Percentiles rank a stretch among this genome's conserved stretches.
phyloP scores from a whole-genome alignment of 1,140 invertebrate species.

The Eriosoma lanigerum region DNA sequence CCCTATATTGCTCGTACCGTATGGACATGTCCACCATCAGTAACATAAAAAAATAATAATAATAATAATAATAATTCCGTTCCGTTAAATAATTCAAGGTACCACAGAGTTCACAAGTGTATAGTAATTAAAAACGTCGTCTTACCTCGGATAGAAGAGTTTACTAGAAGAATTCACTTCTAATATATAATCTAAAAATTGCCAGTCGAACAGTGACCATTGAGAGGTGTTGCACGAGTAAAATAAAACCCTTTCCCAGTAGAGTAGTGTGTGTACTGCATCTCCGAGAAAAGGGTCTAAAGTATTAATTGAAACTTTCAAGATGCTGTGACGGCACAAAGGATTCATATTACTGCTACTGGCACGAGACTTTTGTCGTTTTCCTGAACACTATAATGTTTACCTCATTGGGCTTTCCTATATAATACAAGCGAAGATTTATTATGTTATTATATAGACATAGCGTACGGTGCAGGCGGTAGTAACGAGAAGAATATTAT shows the following conservation, averaged over 20 bases:
- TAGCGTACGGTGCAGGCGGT: not conserved
- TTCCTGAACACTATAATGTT: not conserved
- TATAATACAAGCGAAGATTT: not conserved
- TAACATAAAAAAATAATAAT: too few relatives aligned
- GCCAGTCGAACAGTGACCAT: not conserved
- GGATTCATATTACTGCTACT: not conserved
- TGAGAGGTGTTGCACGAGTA: slow-evolving; percentile 7
- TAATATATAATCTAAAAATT: not conserved
- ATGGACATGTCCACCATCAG: not conserved
- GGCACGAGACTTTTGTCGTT: slow-evolving; percentile 4
- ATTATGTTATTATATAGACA: not conserved
- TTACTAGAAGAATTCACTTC: not conserved
- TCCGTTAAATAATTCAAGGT: slow-evolving; percentile 47
- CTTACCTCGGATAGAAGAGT: not conserved
- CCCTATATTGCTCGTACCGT: not conserved
- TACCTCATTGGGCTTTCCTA: slow-evolving; percentile 9
- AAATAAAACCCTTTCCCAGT: not conserved
- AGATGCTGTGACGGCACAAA: slow-evolving; percentile 24
- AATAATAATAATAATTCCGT: too few relatives aligned
- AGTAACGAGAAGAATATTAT: slow-evolving; percentile 4
- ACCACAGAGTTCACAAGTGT: not conserved
- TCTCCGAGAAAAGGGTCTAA: slow-evolving; percentile 45
- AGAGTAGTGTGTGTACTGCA: not conserved
- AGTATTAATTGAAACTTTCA: slow-evolving; percentile 53
- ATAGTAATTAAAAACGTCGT: slow-evolving; percentile 8